These are phyloP conservation scores for Menidia beryllina DNA, from an alignment of 2,113 vertebrate species.

Conservation along the genomic window DNA sequence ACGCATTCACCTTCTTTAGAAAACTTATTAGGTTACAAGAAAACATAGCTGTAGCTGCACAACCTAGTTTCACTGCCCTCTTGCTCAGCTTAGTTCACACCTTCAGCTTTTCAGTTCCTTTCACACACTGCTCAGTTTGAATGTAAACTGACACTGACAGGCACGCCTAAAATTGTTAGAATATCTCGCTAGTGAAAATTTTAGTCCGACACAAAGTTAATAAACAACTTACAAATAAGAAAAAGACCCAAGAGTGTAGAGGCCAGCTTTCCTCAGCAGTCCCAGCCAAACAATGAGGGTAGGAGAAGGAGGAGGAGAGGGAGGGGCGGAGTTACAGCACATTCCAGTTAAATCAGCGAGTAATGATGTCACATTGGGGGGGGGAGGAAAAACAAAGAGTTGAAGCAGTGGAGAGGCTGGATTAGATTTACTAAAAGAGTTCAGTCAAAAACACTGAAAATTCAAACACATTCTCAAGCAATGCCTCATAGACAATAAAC, in stretches of 20 bases:
- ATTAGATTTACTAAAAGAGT: constrained; percentile 58
- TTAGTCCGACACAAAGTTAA: constrained; percentile 10
- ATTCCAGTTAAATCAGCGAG: constrained; percentile 71
- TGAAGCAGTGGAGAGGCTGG: constrained; percentile 19
- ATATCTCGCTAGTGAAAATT: not conserved
- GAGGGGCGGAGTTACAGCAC: constrained; percentile 67
- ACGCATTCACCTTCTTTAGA: constrained; percentile 3
- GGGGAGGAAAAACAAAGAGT: constrained; percentile 49
- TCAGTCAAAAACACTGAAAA: not conserved
- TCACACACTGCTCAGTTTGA: constrained; percentile 17
- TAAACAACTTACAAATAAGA: constrained; percentile 29
- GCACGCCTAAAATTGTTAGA: not conserved
- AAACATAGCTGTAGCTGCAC: constrained; percentile 20
- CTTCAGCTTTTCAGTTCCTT: constrained; percentile 49
- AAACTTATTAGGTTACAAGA: not conserved
- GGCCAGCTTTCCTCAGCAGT: constrained; percentile 63
- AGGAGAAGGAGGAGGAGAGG: constrained; percentile 40
- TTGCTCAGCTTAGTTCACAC: constrained; percentile 37
- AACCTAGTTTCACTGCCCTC: constrained; percentile 37
- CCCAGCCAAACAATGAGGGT: constrained; percentile 64
- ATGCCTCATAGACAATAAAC: not conserved
- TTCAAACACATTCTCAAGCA: not conserved
- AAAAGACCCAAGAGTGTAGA: constrained; percentile 28
- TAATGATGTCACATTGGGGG: constrained; percentile 73
- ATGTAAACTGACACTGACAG: constrained; percentile 19